Conservation (phyloP, 2,888 invertebrate species). For the Yponomeuta plumbellus region DNA sequence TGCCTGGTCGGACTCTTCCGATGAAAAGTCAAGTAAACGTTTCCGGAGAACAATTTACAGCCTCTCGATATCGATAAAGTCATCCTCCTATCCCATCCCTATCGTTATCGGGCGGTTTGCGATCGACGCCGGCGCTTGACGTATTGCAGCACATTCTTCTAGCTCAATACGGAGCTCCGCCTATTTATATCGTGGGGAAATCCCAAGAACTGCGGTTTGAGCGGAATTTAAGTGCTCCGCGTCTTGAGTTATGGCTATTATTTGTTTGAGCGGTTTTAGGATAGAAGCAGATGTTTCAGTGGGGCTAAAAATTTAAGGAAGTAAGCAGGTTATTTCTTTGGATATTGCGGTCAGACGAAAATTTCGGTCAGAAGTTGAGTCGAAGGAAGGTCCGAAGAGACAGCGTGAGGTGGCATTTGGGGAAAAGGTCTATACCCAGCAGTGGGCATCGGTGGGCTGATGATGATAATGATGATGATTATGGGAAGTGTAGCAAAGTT, state of each 20-base stretch:
- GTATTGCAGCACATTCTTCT: slow-evolving; percentile 66
- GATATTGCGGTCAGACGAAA: too few species aligned
- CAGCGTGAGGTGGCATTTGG: too few species aligned
- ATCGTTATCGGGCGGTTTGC: slow-evolving; percentile 48
- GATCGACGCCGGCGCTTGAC: slow-evolving; percentile 54
- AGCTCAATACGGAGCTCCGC: slow-evolving; percentile 32
- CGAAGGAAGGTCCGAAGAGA: too few species aligned
- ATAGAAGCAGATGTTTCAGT: neutral
- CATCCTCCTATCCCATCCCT: slow-evolving; percentile 27
- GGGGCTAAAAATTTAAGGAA: neutral
- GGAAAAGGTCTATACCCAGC: too few species aligned
- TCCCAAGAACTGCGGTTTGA: slow-evolving; percentile 10
- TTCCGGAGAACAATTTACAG: too few species aligned
- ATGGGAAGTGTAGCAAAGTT: too few species aligned
- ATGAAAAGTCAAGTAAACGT: too few species aligned
- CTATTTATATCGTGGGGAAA: slow-evolving; percentile 11
- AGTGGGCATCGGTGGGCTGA: too few species aligned
- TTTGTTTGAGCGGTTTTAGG: slow-evolving; percentile 15
- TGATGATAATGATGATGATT: too few species aligned
- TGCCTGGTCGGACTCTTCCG: too few species aligned
- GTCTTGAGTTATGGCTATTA: slow-evolving; percentile 15
- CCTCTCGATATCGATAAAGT: neutral
- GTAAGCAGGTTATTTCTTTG: neutral
- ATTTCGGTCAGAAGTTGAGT: too few species aligned
- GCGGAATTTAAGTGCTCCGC: slow-evolving; percentile 9